These are phyloP conservation scores for Ligdia adustata DNA, from an alignment of 2,888 invertebrate species.

Conservation along the genomic window DNA sequence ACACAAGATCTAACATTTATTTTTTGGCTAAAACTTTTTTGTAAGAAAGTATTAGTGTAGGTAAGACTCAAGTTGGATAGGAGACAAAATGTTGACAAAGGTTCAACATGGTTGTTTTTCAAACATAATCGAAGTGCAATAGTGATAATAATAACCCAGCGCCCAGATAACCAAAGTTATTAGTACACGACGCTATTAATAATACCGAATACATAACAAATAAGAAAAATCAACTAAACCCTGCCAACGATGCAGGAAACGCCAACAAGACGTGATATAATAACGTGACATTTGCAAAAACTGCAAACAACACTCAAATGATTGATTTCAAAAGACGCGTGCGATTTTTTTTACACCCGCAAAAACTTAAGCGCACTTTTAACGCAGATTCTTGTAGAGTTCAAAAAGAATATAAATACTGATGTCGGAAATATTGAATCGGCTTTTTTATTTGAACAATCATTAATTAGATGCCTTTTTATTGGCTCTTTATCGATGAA, in stretches of 20 bases:
- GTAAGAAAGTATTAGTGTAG: no score
- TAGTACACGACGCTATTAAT: constrained; percentile 5
- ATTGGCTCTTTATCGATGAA: constrained; percentile 69
- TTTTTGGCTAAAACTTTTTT: no score
- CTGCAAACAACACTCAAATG: constrained; percentile 53
- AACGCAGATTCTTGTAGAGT: constrained; percentile 53
- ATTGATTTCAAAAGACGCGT: constrained; percentile 59
- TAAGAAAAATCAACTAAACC: constrained; percentile 28
- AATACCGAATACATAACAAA: constrained; percentile 11
- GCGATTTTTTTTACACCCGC: constrained; percentile 52
- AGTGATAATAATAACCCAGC: no score
- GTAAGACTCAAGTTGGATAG: no score
- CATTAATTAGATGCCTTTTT: constrained; percentile 75
- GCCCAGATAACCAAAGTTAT: no score
- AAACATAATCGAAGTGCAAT: no score
- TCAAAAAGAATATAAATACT: constrained; percentile 63
- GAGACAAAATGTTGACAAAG: no score
- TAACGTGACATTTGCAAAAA: constrained; percentile 66
- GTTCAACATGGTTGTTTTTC: no score
- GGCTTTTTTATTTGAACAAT: constrained; percentile 72
- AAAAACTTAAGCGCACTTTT: constrained; percentile 60
- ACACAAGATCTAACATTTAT: no score
- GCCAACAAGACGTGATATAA: constrained; percentile 46
- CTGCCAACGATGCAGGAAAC: constrained; percentile 57
- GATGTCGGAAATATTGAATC: constrained; percentile 65